Percentiles rank a stretch among this genome's conserved stretches.
These are phyloP conservation scores for Lophotis ruficrista DNA, from an alignment of 2,113 vertebrate species.

Conservation along the genomic window DNA sequence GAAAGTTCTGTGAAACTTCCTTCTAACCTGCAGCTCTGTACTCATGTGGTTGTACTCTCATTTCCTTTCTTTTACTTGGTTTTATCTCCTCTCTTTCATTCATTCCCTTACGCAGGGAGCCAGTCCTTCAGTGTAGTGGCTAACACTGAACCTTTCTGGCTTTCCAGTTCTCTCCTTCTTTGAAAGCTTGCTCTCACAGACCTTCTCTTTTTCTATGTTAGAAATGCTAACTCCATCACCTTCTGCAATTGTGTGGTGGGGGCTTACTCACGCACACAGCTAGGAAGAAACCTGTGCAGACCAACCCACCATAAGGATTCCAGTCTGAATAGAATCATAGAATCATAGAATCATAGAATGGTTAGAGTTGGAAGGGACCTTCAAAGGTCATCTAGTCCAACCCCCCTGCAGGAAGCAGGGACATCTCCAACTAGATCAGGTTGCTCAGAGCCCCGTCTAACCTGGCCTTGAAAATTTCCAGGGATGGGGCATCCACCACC, in stretches of 20 bases:
- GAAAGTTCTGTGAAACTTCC: background rate
- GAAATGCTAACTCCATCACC: background rate
- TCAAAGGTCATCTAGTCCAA: too few relatives aligned
- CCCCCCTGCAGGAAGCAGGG: too few relatives aligned
- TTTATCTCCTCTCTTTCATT: background rate
- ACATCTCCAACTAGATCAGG: too few relatives aligned
- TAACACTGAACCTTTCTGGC: background rate
- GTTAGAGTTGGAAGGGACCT: too few relatives aligned
- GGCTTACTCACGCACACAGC: background rate
- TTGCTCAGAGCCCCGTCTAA: too few relatives aligned
- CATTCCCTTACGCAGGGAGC: background rate
- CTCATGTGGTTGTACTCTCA: background rate
- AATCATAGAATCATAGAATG: too few relatives aligned
- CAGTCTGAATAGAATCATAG: background rate
- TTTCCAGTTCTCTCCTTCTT: background rate
- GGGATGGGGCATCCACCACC: too few relatives aligned
- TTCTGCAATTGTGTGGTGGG: background rate
- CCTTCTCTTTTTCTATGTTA: background rate
- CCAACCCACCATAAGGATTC: background rate
- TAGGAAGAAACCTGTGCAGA: background rate
- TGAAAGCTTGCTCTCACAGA: background rate
- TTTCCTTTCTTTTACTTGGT: background rate
- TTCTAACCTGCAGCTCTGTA: background rate
- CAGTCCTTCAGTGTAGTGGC: background rate
- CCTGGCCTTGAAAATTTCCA: too few relatives aligned